Base-by-base conservation (phyloP, 2,888 invertebrate species). In the Megaustenia siamemsis region DNA sequence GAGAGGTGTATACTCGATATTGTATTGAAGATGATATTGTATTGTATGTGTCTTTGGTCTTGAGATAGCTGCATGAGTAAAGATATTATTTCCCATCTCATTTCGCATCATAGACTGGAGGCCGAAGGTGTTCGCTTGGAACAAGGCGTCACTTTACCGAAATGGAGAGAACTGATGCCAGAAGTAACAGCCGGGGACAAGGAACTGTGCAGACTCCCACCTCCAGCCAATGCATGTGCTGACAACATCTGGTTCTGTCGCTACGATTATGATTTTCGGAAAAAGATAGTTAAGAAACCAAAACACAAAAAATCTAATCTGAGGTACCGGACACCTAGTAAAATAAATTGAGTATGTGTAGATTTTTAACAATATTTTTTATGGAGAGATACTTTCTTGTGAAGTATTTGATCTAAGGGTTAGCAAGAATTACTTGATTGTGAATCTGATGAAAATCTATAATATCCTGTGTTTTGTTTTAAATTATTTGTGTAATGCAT, bases 211-310 rank as follows among this genome's bases (percentile, higher is more conserved):
- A 68, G 79, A 35, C 69, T 60, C 35, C 68, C 43, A 45, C 84
- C 85, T 32, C 85, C 77, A 35, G 28, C 81, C 38, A 43, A 77
- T 56, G 69, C 69, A 35, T 81, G 81, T 69, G 77, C 71, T 40
- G 84, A 84, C 69, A 84, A 84, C 73, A 84, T 84, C n/a, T 84
- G 84, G 84, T 84, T 84, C 32, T 79, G 84, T 71, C 69, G 84
- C 1, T 84, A 79, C 28, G 84, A 84, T 60, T 84, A 84, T 40
- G 84, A 84, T 68, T 45, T 73, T 60, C 21, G 84, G 21, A 84
- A 84, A 43, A 84, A 84, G 49, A 38, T 79, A 21, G 84, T 84
- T 5, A 78, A 49, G 35, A 84, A 84, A 49, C 84, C 84, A 1
- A 84, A 84, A 35, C 79, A 84, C 35, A 84, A 84, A 53, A 84